Evolutionary conservation across 2,113 vertebrate species (phyloP).

Genomic region (Nipponia nippon): DNA sequence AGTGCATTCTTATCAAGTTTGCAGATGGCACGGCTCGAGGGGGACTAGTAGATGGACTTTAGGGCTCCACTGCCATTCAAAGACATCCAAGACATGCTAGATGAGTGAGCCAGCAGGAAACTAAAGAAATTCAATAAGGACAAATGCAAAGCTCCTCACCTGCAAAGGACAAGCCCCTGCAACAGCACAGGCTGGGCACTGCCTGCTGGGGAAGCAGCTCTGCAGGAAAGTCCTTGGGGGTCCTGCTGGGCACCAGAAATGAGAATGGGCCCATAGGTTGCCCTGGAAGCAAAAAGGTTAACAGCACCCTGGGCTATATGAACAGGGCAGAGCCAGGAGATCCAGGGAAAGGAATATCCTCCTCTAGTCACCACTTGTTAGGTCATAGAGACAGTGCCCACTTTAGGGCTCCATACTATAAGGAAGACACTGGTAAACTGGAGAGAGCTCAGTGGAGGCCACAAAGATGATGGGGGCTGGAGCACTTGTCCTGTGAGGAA

Average conservation of each 20-base stretch:
- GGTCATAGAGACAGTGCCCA: too few relatives aligned
- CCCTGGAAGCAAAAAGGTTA: neutral
- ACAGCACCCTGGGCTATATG: neutral
- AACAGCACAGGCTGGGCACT: neutral
- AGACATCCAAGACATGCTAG: neutral
- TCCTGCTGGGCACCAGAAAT: neutral
- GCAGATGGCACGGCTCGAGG: neutral
- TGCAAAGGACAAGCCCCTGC: neutral
- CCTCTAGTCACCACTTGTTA: neutral
- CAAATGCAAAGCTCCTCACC: neutral
- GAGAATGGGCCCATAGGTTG: neutral
- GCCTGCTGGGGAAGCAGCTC: neutral
- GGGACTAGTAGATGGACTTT: neutral
- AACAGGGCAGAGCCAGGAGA: neutral
- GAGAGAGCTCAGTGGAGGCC: neutral
- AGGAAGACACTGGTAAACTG: neutral
- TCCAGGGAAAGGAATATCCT: neutral
- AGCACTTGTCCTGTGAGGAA: neutral
- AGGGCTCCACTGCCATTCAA: neutral
- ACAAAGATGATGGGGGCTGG: neutral
- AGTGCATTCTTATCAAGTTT: neutral
- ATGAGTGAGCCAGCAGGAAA: neutral
- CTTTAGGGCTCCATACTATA: fast-evolving
- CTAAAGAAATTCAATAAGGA: neutral
- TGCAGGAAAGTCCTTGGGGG: neutral